Base-by-base conservation (phyloP, 2,113 vertebrate genomes). In the Galemys pyrenaicus region DNA sequence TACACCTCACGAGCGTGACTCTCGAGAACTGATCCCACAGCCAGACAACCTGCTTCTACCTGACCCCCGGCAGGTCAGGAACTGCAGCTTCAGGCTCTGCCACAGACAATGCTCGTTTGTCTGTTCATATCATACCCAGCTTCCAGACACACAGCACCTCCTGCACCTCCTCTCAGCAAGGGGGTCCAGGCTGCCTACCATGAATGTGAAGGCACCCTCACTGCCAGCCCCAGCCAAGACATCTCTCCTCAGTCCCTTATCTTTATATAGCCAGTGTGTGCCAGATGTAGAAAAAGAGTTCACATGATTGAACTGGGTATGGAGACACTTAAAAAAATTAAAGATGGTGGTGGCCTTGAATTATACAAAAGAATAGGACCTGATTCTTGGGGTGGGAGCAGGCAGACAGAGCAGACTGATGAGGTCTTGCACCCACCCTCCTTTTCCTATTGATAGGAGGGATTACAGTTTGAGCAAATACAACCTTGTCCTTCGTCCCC, bases 381-480 rank as follows among this genome's bases (percentile, higher is more conserved):
- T 65, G 24, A 28, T 13, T 64, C 35, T 71, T 58, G 20, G 60
- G 32, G 39, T 74, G 51, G 56, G 24, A 26, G 9, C 46, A 54
- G 22, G 80, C 1, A 11, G 13, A 87, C 22, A 71, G 1, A 82
- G 15, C 30, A 91, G 62, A 37, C 6, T 37, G 73, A 81, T 16
- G 16, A 82, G 90, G 71, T 2, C 4, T 32, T 85, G 37, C 37
- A 16, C 54, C 1, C 6, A 60, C 26, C 35, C 2, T 77, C 37
- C 32, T 46, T 68, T 86, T 46, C 44, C 26, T 46, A 32, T 7
- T 35, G 12, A 71, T 28, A 10, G 24, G 37, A 44, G 68, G 22
- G 70, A 51, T 73, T 77, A 62, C 17, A 67, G 28, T 71, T 35
- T 37, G 30, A 80, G 39, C 54, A 93, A 89, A 86, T 85, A 89